Conservation (phyloP, 1,140 invertebrate species). For the Wasmannia auropunctata region DNA sequence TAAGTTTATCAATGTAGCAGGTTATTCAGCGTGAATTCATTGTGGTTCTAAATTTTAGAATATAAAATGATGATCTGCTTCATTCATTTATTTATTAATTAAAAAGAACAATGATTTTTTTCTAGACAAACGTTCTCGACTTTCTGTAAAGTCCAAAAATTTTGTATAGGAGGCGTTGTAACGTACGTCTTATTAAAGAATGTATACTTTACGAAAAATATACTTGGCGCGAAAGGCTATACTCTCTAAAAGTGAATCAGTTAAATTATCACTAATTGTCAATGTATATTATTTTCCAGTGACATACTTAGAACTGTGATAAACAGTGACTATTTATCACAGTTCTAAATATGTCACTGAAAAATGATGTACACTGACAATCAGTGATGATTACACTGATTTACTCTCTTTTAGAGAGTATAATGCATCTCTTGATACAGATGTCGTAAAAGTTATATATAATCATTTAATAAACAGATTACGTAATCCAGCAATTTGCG, state of each 20-base stretch:
- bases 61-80: not conserved
- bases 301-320: too few species aligned
- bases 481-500: not conserved
- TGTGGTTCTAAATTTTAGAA: not conserved
- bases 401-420: too few species aligned
- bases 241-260: too few species aligned
- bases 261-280: too few species aligned
- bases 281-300: too few species aligned
- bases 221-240: too few species aligned
- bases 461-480: conserved; percentile 21
- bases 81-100: too few species aligned
- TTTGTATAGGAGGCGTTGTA: not conserved
- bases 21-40: not conserved
- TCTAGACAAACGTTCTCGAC: not conserved
- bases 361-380: too few species aligned
- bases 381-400: too few species aligned
- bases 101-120: not conserved
- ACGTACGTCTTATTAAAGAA: not conserved
- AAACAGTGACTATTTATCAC: too few species aligned
- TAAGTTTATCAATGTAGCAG: conserved; percentile 37
- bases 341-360: too few species aligned
- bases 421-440: not conserved
- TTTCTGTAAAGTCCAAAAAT: not conserved
- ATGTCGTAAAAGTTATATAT: not conserved
- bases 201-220: not conserved